phyloP scores from a whole-genome alignment of 1,140 invertebrate genomes.

The Hyphantria cunea region DNA sequence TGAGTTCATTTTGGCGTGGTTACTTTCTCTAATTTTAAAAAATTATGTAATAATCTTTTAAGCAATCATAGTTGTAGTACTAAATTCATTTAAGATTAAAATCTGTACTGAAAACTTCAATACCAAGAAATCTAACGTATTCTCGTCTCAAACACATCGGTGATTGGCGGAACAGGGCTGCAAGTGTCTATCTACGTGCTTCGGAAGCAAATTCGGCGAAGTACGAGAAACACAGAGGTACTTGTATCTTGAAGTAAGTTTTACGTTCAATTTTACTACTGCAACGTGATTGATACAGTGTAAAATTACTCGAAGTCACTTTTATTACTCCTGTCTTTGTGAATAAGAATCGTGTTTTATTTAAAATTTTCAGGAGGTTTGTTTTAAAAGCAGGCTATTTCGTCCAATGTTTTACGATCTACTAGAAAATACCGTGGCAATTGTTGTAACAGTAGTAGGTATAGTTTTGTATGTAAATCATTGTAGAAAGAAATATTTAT shows the following conservation, averaged over 20 bases:
- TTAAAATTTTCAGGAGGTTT: constrained; percentile 13
- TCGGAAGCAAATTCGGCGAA: constrained; percentile 39
- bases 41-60: too few relatives aligned
- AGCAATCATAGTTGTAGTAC: too few relatives aligned
- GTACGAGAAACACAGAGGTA: constrained; percentile 26
- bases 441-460: too few relatives aligned
- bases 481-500: too few relatives aligned
- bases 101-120: constrained; percentile 36
- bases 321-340: constrained; percentile 29
- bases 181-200: constrained; percentile 64
- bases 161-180: constrained; percentile 67
- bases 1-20: too few relatives aligned
- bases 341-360: constrained; percentile 31
- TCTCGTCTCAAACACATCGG: constrained; percentile 61
- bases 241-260: constrained; percentile 34
- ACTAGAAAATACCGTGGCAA: background rate
- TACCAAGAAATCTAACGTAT: constrained; percentile 57
- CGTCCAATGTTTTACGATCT: constrained; percentile 11
- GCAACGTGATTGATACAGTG: constrained; percentile 41
- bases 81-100: constrained; percentile 8
- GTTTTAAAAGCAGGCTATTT: constrained; percentile 3
- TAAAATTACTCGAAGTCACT: constrained; percentile 36
- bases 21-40: too few relatives aligned
- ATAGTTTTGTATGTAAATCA: too few relatives aligned
- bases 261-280: constrained; percentile 36